phyloP scores from a whole-genome alignment of 2,888 invertebrate genomes.

The Galerucella pusilla region DNA sequence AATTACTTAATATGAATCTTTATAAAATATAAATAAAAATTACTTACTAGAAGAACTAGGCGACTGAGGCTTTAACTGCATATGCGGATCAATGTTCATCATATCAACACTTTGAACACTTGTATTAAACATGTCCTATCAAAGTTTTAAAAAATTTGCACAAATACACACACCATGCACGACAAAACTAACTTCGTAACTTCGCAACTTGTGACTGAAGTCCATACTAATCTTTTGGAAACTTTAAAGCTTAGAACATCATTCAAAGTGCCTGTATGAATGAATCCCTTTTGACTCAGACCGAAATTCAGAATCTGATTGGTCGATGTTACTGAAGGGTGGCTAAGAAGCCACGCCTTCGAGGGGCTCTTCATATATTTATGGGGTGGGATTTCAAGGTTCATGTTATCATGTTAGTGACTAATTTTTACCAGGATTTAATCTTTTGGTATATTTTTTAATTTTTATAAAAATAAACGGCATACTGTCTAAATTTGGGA shows the following conservation, averaged over 20 bases:
- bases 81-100: constrained; percentile 46
- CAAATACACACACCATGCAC: constrained; percentile 12
- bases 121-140: constrained; percentile 42
- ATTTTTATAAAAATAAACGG: too few species aligned
- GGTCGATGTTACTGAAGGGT: constrained; percentile 44
- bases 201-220: constrained; percentile 35
- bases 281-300: constrained; percentile 49
- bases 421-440: too few species aligned
- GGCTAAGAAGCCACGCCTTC: constrained; percentile 38
- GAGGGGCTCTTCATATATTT: constrained; percentile 22
- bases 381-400: constrained; percentile 40
- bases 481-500: too few species aligned
- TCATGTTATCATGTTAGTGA: background rate
- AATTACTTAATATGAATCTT: too few species aligned
- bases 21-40: background rate
- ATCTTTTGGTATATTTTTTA: too few species aligned
- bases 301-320: constrained; percentile 39
- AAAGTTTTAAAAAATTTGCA: constrained; percentile 17
- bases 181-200: constrained; percentile 27
- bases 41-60: constrained; percentile 50
- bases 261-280: constrained; percentile 42
- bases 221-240: constrained; percentile 34
- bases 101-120: constrained; percentile 44
- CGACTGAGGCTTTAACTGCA: constrained; percentile 43
- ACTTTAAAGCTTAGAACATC: constrained; percentile 44